Conservation (phyloP, 2,888 invertebrate species). For the Lycaena phlaeas region DNA sequence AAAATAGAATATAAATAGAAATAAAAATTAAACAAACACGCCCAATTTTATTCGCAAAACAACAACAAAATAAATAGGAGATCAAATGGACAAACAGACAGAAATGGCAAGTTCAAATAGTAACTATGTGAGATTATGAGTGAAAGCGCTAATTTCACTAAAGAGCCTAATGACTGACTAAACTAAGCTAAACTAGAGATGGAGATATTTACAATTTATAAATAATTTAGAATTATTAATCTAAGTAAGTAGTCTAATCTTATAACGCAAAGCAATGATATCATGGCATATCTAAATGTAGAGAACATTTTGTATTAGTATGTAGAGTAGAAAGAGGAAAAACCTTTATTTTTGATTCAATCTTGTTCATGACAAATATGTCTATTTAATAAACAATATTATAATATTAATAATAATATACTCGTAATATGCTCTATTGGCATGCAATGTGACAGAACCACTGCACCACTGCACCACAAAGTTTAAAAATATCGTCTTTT, state of each 20-base stretch:
- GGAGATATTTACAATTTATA: slow-evolving; percentile 4
- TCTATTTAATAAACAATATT: too few species aligned
- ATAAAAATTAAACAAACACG: slow-evolving; percentile 6
- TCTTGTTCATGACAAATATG: too few species aligned
- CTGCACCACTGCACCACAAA: too few species aligned
- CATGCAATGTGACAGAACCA: too few species aligned
- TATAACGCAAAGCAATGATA: neutral
- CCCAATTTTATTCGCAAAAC: slow-evolving; percentile 12
- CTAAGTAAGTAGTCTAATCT: slow-evolving; percentile 2
- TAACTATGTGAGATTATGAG: slow-evolving; percentile 3
- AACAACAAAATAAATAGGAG: slow-evolving; percentile 18
- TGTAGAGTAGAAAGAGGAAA: too few species aligned
- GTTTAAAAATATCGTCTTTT: too few species aligned
- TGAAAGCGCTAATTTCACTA: slow-evolving; percentile 8
- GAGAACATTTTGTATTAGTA: too few species aligned
- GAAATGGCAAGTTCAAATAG: slow-evolving; percentile 15
- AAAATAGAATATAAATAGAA: neutral
- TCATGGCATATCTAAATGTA: too few species aligned
- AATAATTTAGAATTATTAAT: slow-evolving; percentile 6
- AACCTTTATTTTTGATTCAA: too few species aligned
- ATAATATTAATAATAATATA: too few species aligned
- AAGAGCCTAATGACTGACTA: slow-evolving; percentile 15
- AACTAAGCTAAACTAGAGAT: slow-evolving; percentile 1
- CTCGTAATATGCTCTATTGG: too few species aligned
- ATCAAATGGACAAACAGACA: slow-evolving; percentile 18